Base-by-base conservation (phyloP, 2,888 invertebrate genomes). In the Tetanocera ferruginea region DNA sequence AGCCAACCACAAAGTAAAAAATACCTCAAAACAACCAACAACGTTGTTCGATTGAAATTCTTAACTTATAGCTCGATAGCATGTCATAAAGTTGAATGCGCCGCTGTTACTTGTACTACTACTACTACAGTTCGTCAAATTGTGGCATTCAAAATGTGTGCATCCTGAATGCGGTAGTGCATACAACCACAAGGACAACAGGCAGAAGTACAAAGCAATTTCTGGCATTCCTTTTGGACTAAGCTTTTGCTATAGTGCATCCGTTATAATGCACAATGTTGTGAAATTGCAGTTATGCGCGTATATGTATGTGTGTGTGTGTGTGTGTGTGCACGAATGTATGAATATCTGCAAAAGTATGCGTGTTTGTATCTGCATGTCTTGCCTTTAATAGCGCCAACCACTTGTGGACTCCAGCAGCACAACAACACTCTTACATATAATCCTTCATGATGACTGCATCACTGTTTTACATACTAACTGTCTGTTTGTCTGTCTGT, bases 231-330 rank as follows among this genome's bases (percentile, higher is more conserved):
- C 28, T 60, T 43, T 28, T 62, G 62, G 28, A 23, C 28, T 43
- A 43, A 73, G 17, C 62, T 73, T 37, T 49, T 49, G 49, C 62
- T 73, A 19, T 55, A 55, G 28, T 55, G 71, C 71, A 71, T 71
- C 55, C 71, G 55, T 17, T 71, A 71, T 52, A 71, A 34, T 55
- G 17, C 14, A 73, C 62, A 17, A 34, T 55, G 52, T 71, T 60
- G 60, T 60, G 23, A 14, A n/a, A 14, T 60, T 14, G 60, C 28
- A 25, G 23, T 11, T 31, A 62, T 62, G 14, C 5, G 9, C 14
- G 31, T 62, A 8, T 67, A 23, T 11, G n/a, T 64, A 34, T 28
- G 31, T 23, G 14, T 62, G 62, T 62, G 62, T 66, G n/a, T 19
- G 19, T 19, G n/a, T n/a, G n/a, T n/a, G n/a, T n/a, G n/a, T n/a